Evolutionary conservation across 2,113 vertebrate genomes (phyloP), one percentile per base, ranked within the genome.

Genomic region (Anser cygnoides): DNA sequence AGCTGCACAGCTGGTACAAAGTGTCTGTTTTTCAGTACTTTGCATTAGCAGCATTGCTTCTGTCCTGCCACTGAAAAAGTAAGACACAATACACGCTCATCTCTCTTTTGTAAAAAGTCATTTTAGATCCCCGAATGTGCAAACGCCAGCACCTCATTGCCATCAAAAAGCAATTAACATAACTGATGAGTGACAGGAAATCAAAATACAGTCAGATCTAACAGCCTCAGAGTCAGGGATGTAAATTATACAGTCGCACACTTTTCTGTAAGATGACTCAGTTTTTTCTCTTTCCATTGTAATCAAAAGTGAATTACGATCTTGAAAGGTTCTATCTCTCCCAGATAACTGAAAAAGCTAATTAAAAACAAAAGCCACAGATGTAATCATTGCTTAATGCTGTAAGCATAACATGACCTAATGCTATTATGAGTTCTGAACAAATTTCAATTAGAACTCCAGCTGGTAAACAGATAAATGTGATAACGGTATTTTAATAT

Each of bases 311-410:
- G 77, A 97, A 94, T 97, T 96, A 92, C 0, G 0, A 55, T 94
- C 87, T 70, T 87, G 57, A 92, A 95, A 95, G 68, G 68, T 77
- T 85, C 83, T 90, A 49, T 95, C 80, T 95, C 85, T 96, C 70
- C 20, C 29, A 87, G 94, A 96, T 92, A 97, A 95, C 65, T 61
- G 94, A 84, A 95, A 92, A 87, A 96, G 83, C 91, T 97, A 96
- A 97, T 97, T 96, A 96, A 96, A 97, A 96, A 90, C 92, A 96
- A 97, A 96, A 94, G 55, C 85, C 93, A 83, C 80, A 96, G 93
- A 96, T 97, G 84, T 96, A 97, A 96, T 96, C 93, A 89, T 94
- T 97, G 82, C 89, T 96, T 97, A 96, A 94, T 96, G 86, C 96
- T 95, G 87, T 95, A 97, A 97, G 94, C 85, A 94, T 95, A 97